A percentile compares a stretch with the other conserved stretches of the same genome.
These are phyloP conservation scores for Danaus plexippus DNA, from an alignment of 1,140 invertebrate genomes.

Conservation along the genomic window DNA sequence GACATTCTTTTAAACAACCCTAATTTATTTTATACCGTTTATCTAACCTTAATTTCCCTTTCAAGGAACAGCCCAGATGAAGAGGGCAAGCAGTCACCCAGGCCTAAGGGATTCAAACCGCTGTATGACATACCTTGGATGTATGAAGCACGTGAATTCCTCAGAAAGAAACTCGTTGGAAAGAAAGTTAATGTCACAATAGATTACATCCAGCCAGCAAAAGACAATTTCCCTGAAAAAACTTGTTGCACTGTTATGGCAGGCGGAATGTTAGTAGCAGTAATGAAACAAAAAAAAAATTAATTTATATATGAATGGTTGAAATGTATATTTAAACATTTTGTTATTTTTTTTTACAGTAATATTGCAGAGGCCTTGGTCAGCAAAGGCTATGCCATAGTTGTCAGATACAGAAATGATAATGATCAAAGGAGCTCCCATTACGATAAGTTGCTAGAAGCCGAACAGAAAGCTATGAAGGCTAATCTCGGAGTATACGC, in stretches of 20 bases:
- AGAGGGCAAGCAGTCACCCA: conserved; percentile 75
- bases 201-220: conserved; percentile 97
- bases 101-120: conserved; percentile 77
- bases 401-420: conserved; percentile 93
- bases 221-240: conserved; percentile 95
- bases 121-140: conserved; percentile 98
- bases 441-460: conserved; percentile 94
- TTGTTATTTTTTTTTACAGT: conserved; percentile 68
- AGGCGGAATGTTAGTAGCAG: conserved; percentile 81
- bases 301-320: not conserved
- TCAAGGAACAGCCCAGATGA: conserved; percentile 68
- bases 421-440: conserved; percentile 96
- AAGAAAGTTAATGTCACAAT: conserved; percentile 95
- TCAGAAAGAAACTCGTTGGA: conserved; percentile 96
- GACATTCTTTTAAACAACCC: not conserved
- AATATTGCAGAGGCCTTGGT: conserved; percentile 97
- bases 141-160: conserved; percentile 97
- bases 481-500: conserved; percentile 85
- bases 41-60: conserved; percentile 1
- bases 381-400: conserved; percentile 91
- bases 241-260: conserved; percentile 92
- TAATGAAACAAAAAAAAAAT: conserved; percentile 3
- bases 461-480: conserved; percentile 94
- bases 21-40: not conserved
- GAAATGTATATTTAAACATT: conserved; percentile 1